Percentiles rank a stretch among this genome's conserved stretches.
Conservation (phyloP, 2,888 invertebrate genomes). For the Rhagonycha lutea region DNA sequence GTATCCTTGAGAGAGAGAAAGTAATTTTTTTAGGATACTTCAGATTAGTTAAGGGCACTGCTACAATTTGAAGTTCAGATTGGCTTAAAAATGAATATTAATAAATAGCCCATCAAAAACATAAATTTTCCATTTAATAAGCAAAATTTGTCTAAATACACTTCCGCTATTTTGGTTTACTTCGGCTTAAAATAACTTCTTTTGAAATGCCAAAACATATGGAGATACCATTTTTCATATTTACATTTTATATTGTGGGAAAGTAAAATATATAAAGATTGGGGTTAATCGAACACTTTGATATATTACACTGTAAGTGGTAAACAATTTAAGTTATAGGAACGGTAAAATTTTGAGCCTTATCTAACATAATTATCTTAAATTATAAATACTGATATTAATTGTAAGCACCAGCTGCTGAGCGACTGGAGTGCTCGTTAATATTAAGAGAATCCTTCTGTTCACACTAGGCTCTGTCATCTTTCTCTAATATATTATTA, state of each 20-base stretch:
- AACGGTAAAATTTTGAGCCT: constrained; percentile 11
- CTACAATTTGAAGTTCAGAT: too few species aligned
- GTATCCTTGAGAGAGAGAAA: too few species aligned
- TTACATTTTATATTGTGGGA: neutral
- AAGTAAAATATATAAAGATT: neutral
- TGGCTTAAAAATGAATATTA: too few species aligned
- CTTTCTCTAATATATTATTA: constrained; percentile 9
- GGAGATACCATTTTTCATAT: neutral
- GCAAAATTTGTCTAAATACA: too few species aligned
- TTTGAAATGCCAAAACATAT: neutral
- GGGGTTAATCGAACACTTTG: neutral
- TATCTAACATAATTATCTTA: constrained; percentile 22
- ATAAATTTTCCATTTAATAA: too few species aligned
- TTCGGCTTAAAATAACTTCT: too few species aligned
- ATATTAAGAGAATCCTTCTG: constrained; percentile 15
- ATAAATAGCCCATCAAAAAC: too few species aligned
- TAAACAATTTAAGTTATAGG: constrained; percentile 1
- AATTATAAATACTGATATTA: constrained; percentile 24
- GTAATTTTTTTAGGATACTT: too few species aligned
- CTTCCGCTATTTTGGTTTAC: too few species aligned
- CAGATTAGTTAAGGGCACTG: too few species aligned
- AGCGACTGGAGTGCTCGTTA: constrained; percentile 20
- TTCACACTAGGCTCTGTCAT: constrained; percentile 5
- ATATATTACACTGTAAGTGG: constrained; percentile 4
- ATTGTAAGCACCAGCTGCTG: constrained; percentile 21